Conservation (phyloP, 2,797 vertebrate species). For the Takifugu rubripes region DNA sequence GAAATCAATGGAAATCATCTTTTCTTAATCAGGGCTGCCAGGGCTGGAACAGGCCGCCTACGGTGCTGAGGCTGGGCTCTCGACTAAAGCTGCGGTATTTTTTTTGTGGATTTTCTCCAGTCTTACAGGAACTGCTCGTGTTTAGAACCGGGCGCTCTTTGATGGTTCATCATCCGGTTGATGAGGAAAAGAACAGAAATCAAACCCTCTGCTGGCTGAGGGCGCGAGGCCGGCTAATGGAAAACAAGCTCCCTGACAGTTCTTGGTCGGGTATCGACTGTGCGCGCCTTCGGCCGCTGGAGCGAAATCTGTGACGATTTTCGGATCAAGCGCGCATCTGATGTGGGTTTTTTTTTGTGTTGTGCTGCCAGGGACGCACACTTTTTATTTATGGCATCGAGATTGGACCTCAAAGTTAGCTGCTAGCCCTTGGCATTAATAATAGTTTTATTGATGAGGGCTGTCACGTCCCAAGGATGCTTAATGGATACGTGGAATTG, state of each 20-base stretch:
- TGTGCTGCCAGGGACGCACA: conserved; percentile 9
- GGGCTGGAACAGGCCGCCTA: conserved; percentile 43
- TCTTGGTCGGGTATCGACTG: conserved; percentile 11
- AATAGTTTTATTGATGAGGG: conserved; percentile 58
- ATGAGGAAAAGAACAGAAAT: conserved; percentile 33
- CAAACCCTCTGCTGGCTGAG: conserved; percentile 25
- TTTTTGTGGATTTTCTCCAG: conserved; percentile 38
- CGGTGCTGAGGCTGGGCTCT: conserved; percentile 35
- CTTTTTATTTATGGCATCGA: conserved; percentile 41
- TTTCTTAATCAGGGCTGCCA: conserved; percentile 62
- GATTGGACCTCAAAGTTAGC: conserved; percentile 31
- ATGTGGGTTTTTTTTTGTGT: conserved; percentile 28
- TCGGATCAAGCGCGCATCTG: conserved; percentile 18
- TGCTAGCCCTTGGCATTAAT: conserved; percentile 45
- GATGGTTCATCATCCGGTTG: conserved; percentile 54
- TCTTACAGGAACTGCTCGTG: conserved; percentile 13
- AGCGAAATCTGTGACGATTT: conserved; percentile 33
- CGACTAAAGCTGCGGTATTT: conserved; percentile 35
- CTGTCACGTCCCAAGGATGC: conserved; percentile 45
- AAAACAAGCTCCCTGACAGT: conserved; percentile 32
- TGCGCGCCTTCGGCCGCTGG: conserved; percentile 2
- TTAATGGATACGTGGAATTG: conserved; percentile 29
- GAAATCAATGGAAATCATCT: conserved; percentile 64
- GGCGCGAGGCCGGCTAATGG: conserved; percentile 25
- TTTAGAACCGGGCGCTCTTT: conserved; percentile 33